Conservation (phyloP, 2,888 invertebrate genomes). For the Polymixis flavicincta region DNA sequence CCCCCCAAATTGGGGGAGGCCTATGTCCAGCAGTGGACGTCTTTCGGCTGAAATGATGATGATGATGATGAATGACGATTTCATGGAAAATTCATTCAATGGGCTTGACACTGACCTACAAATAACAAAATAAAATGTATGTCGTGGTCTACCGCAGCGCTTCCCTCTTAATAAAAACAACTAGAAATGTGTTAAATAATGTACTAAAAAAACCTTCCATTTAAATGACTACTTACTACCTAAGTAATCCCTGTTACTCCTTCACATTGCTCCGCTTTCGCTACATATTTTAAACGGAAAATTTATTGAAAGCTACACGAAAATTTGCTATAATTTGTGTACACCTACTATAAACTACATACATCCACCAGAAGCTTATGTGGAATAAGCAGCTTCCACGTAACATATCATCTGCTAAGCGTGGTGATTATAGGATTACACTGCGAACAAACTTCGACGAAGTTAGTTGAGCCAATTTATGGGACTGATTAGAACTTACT, state of each 20-base stretch:
- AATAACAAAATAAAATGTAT: too few relatives aligned
- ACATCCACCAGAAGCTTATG: constrained; percentile 1
- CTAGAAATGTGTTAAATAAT: neutral
- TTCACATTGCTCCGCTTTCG: neutral
- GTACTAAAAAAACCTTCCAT: neutral
- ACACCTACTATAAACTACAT: neutral
- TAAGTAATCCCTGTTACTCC: neutral
- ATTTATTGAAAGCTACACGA: too few relatives aligned
- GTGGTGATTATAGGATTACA: constrained; percentile 43
- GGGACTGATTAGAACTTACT: constrained; percentile 31
- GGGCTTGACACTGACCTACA: too few relatives aligned
- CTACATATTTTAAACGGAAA: neutral
- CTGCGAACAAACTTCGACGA: constrained; percentile 47
- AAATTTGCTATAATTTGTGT: neutral
- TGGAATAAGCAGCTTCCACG: constrained; percentile 16
- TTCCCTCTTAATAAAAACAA: too few relatives aligned
- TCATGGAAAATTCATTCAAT: too few relatives aligned
- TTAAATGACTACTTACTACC: neutral
- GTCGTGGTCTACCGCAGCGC: too few relatives aligned
- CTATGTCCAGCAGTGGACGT: too few relatives aligned
- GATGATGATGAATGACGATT: too few relatives aligned
- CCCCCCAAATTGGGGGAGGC: too few relatives aligned
- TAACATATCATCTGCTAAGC: constrained; percentile 41
- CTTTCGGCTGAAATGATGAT: too few relatives aligned
- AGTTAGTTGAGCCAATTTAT: constrained; percentile 33